phyloP scores from a whole-genome alignment of 2,113 vertebrate genomes.

The Pseudopodoces humilis region DNA sequence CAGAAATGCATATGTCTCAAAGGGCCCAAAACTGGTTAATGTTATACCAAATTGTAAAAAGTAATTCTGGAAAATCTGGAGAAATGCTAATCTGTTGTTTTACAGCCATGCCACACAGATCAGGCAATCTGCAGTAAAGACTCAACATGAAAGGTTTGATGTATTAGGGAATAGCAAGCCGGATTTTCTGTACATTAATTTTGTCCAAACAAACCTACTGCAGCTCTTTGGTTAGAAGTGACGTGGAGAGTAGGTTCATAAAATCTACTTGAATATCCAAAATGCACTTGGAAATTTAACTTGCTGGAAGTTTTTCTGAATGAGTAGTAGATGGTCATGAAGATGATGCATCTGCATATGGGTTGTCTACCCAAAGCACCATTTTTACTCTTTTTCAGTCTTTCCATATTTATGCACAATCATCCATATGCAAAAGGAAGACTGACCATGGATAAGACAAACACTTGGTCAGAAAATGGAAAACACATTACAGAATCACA shows the following conservation, averaged over 20 bases:
- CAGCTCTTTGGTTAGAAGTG: not conserved
- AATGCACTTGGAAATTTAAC: not conserved
- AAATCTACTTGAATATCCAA: not conserved
- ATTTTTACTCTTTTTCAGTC: not conserved
- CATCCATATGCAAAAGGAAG: not conserved
- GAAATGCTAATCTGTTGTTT: not conserved
- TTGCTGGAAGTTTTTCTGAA: not conserved
- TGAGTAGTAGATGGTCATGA: not conserved
- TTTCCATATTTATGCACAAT: not conserved
- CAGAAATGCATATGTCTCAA: not conserved
- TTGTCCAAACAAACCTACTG: not conserved
- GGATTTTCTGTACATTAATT: not conserved
- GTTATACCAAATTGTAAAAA: not conserved
- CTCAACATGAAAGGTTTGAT: not conserved
- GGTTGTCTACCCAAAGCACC: not conserved
- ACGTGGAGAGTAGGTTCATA: not conserved
- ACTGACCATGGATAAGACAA: not conserved
- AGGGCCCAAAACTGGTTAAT: not conserved
- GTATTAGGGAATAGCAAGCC: not conserved
- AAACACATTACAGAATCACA: not conserved
- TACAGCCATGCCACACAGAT: not conserved
- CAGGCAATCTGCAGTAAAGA: not conserved
- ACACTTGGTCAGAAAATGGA: not conserved
- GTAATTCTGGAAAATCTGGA: not conserved
- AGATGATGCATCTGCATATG: not conserved